phyloP scores from a whole-genome alignment of 2,888 invertebrate genomes.

The Aphrophora alni region DNA sequence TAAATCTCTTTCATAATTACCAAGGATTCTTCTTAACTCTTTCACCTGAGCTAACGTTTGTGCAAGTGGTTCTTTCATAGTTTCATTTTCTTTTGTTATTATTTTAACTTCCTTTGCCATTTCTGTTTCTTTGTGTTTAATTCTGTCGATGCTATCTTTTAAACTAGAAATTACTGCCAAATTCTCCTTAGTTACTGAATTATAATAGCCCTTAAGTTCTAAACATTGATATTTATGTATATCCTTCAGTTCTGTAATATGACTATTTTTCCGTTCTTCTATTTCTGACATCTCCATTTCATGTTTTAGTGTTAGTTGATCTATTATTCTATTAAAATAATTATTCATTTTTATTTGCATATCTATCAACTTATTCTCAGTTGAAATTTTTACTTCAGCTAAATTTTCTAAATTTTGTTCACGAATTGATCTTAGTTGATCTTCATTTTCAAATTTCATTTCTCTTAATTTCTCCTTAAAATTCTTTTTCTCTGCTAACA shows the following conservation, averaged over 20 bases:
- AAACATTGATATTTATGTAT: conserved; percentile 10
- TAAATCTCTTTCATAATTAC: conserved; percentile 31
- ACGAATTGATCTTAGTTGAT: conserved; percentile 9
- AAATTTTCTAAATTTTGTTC: conserved; percentile 7
- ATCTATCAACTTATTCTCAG: conserved; percentile 11
- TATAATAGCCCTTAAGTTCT: conserved; percentile 21
- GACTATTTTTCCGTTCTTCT: conserved; percentile 34
- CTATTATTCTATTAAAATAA: conserved; percentile 2
- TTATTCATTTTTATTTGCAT: conserved; percentile 17
- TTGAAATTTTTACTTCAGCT: neutral
- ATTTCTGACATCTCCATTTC: conserved; percentile 31
- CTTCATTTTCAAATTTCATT: neutral
- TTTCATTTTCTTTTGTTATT: conserved; percentile 15
- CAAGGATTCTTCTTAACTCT: conserved; percentile 13
- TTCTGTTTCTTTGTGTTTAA: conserved; percentile 14
- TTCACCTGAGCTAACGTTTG: conserved; percentile 22
- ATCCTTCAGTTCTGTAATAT: conserved; percentile 21
- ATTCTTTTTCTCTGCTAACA: conserved; percentile 23
- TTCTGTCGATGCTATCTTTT: conserved; percentile 12
- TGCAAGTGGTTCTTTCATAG: neutral
- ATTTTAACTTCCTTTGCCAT: conserved; percentile 9
- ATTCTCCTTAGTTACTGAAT: conserved; percentile 25
- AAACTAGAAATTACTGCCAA: conserved; percentile 23
- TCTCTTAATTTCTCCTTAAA: conserved; percentile 14
- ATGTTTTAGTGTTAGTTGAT: conserved; percentile 23